phyloP scores from a whole-genome alignment of 2,797 vertebrate genomes.

The Mus spretus region DNA sequence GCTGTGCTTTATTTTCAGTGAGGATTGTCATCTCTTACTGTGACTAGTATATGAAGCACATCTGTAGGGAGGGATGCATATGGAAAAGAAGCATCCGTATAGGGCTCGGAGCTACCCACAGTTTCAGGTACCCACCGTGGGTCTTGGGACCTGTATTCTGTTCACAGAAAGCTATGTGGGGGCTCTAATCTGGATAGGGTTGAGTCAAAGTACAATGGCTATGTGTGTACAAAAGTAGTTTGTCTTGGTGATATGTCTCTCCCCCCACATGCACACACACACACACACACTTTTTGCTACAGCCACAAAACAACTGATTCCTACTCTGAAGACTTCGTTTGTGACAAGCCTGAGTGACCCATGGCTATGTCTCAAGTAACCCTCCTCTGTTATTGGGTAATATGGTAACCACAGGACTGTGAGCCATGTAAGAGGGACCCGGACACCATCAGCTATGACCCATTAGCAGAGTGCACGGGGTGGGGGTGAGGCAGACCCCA shows the following conservation, averaged over 20 bases:
- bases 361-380: neutral
- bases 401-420: accelerated
- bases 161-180: accelerated
- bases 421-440: no score
- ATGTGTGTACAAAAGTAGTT: no score
- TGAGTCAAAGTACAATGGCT: no score
- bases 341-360: neutral
- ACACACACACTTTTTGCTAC: neutral
- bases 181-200: accelerated
- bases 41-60: neutral
- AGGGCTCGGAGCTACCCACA: neutral
- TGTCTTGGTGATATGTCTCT: neutral
- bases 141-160: neutral
- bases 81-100: neutral
- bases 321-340: neutral
- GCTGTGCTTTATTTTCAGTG: neutral
- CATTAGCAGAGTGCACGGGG: accelerated
- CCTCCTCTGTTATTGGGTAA: neutral
- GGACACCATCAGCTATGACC: accelerated
- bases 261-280: neutral
- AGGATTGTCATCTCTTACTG: neutral
- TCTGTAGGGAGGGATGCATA: neutral
- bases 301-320: neutral
- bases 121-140: neutral
- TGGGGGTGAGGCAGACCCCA: neutral